These are phyloP conservation scores for Sclerurus mexicanus DNA, from an alignment of 2,113 vertebrate genomes.

Conservation along the genomic window DNA sequence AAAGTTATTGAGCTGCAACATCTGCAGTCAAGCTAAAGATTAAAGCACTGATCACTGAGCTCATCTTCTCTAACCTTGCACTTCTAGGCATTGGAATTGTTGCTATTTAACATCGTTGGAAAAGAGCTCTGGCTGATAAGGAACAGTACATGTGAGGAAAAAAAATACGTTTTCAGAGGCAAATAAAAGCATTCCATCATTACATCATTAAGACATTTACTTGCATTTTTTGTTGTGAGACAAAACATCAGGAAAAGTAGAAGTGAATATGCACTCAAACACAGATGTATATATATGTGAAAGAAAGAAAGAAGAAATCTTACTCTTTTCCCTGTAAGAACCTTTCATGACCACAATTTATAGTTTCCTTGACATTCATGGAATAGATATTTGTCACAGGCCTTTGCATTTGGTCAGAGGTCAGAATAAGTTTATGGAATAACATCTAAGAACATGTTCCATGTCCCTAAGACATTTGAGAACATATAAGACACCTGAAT, in stretches of 20 bases:
- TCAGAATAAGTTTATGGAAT: not conserved
- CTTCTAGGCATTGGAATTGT: not conserved
- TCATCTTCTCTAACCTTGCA: not conserved
- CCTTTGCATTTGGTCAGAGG: not conserved
- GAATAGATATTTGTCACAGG: not conserved
- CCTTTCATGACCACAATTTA: not conserved
- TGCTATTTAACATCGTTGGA: not conserved
- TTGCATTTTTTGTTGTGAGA: not conserved
- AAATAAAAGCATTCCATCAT: not conserved
- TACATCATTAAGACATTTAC: not conserved
- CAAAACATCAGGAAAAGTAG: not conserved
- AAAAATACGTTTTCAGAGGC: not conserved
- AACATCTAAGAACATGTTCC: not conserved
- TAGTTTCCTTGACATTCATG: not conserved
- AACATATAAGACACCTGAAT: not conserved
- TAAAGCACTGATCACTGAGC: not conserved
- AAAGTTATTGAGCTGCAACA: not conserved
- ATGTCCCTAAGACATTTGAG: not conserved
- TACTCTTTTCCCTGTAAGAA: not conserved
- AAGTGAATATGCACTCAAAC: not conserved
- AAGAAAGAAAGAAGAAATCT: too few relatives aligned
- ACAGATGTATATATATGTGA: not conserved
- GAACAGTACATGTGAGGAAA: not conserved
- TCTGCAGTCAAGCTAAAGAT: slow-evolving; percentile 36
- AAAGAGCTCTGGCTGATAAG: not conserved